Percentiles rank a stretch among this genome's conserved stretches.
Conservation (phyloP, 2,113 vertebrate species). For the Leuciscus idus region DNA sequence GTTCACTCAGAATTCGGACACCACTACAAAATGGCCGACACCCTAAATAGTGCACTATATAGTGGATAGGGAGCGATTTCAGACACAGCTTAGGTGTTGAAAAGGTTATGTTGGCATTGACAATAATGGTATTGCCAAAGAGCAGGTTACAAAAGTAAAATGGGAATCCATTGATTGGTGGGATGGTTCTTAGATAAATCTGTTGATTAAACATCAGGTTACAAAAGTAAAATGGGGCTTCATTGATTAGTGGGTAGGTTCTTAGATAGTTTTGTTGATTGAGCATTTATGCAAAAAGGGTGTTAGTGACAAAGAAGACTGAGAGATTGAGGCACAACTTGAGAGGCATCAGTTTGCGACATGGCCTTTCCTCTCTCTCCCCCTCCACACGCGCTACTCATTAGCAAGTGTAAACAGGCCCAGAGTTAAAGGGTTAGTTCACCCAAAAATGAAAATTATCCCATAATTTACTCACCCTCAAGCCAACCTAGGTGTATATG, state of each 20-base stretch:
- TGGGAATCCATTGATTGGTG: no score
- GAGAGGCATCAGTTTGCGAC: neutral
- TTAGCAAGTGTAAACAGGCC: conserved; percentile 51
- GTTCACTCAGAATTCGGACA: no score
- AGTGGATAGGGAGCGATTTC: no score
- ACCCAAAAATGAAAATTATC: no score
- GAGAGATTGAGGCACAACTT: neutral
- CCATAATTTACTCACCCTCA: no score
- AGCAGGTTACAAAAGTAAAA: no score
- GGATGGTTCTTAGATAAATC: no score
- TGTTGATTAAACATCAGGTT: neutral
- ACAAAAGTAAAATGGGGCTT: neutral
- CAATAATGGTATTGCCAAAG: no score
- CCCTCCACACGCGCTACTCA: neutral
- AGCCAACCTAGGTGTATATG: no score
- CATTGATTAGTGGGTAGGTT: neutral
- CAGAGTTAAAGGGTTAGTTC: neutral
- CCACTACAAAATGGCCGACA: no score
- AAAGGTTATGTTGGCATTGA: no score
- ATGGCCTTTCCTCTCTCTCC: conserved; percentile 27
- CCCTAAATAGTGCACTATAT: no score
- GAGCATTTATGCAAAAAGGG: neutral
- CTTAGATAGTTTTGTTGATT: neutral
- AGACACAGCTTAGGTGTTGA: neutral
- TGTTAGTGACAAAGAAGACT: conserved; percentile 41